Conservation (phyloP, 2,797 vertebrate genomes). For the Rhynchotus rufescens region DNA sequence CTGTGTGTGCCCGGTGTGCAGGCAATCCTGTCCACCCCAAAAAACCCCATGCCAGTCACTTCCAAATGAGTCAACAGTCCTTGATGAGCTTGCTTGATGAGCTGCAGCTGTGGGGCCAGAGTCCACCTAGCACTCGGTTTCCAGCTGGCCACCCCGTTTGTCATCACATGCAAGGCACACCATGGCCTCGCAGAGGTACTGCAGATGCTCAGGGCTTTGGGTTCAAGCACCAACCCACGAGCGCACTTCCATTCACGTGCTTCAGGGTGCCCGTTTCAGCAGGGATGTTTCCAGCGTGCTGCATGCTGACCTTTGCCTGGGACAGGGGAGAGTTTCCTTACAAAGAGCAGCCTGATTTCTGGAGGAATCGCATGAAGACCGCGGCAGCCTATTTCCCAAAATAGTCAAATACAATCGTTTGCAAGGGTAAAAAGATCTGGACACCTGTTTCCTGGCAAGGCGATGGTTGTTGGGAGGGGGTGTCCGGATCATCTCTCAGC, state of each 20-base stretch:
- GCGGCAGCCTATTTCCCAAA: background rate
- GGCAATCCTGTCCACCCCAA: slow-evolving; percentile 31
- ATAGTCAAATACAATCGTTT: background rate
- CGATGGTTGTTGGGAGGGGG: rapidly evolving
- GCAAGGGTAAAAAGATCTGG: background rate
- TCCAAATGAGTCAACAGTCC: slow-evolving; percentile 54
- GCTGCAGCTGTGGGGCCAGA: background rate
- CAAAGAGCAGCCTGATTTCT: slow-evolving; percentile 13
- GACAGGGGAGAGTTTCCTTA: background rate
- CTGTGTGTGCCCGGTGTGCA: background rate
- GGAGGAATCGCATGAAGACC: background rate
- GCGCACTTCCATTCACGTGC: background rate
- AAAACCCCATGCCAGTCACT: slow-evolving; percentile 40
- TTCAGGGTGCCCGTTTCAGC: background rate
- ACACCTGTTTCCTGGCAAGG: slow-evolving; percentile 37
- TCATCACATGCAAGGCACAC: background rate
- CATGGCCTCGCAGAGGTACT: background rate
- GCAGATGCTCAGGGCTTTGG: background rate
- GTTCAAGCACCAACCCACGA: background rate
- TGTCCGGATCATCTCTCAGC: rapidly evolving
- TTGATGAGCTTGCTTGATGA: slow-evolving; percentile 42
- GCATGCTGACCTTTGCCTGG: slow-evolving; percentile 26
- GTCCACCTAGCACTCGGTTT: background rate
- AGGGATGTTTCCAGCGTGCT: background rate
- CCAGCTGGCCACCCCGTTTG: background rate